phyloP scores from a whole-genome alignment of 2,113 vertebrate species.

The Benitochromis conjunctus region DNA sequence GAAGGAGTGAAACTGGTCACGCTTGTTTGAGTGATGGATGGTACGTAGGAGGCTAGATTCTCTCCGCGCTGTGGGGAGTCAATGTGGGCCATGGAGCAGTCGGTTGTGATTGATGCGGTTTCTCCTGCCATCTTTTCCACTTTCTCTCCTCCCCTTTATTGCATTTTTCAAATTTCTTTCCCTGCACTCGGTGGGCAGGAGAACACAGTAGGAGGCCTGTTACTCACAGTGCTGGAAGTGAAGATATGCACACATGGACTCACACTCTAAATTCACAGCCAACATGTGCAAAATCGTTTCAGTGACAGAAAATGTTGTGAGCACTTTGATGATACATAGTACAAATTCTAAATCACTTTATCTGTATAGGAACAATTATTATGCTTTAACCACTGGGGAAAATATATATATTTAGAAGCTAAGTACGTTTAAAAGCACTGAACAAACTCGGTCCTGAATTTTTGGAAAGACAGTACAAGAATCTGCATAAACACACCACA shows the following conservation, averaged over 20 bases:
- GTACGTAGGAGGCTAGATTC: constrained; percentile 44
- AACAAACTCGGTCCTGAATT: neutral
- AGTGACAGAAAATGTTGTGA: neutral
- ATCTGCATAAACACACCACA: neutral
- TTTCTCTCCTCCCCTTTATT: constrained; percentile 3
- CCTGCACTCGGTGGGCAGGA: constrained; percentile 42
- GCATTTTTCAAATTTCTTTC: constrained; percentile 21
- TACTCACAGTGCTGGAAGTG: constrained; percentile 38
- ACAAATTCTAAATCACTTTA: constrained; percentile 7
- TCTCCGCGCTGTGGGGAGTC: constrained; percentile 25
- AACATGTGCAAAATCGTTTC: constrained; percentile 4
- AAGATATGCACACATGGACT: constrained; percentile 15
- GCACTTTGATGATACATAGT: neutral
- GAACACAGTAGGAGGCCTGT: constrained; percentile 34
- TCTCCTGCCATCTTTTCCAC: constrained; percentile 33
- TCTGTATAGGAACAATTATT: neutral
- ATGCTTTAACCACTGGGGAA: neutral
- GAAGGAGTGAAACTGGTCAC: constrained; percentile 9
- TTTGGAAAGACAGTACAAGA: neutral
- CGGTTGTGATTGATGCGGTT: constrained; percentile 36
- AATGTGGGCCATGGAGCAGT: constrained; percentile 36
- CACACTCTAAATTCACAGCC: constrained; percentile 5
- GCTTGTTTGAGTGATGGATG: constrained; percentile 39
- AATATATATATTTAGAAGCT: neutral
- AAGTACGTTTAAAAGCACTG: neutral